Base-by-base conservation (phyloP, 37 sponge, comb jelly and placozoan species). In the Aplysina aerophoba region DNA sequence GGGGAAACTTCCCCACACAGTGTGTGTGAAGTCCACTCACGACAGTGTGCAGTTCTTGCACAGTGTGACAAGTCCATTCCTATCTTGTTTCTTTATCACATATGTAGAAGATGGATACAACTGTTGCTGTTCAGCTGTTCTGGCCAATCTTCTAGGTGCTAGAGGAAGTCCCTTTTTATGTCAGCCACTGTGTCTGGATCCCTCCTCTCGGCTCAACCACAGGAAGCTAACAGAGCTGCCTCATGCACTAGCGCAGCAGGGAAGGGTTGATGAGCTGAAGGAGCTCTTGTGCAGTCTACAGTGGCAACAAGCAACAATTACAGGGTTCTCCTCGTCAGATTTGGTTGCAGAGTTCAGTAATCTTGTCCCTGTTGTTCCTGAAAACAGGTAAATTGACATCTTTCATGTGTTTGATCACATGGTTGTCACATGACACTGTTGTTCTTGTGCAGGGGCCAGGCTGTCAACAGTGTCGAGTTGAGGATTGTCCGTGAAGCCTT, bases 171-270 rank as follows among this genome's bases (percentile, higher is more conserved):
- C 78, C 40, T 40, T 36, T 25, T 11, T 75, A 1, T 59, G 35
- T 16, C 89, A 94, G 68, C 92, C 78, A 55, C 44, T 88, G 60
- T 21, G 69, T 0, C 21, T 86, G 50, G 71, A 81, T 74, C 77
- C 30, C 6, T 72, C 85, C n/a, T 24, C 19, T 37, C 66, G 33
- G 20, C 57, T 67, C 27, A 94, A 94, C 37, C 33, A 36, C 60
- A 87, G 95, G 19, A 92, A 89, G 60, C 58, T 94, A 53, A 31
- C 22, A 6, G 92, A 92, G 79, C 86, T 94, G n/a, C 95, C 95
- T 17, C 40, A 85, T 71, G 65, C 59, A 20, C 83, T 94, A 28
- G 81, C 73, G 6, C 67, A 33, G 21, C 24, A 69, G 30, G 81
- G 72, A 20, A 80, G 84, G 53, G 20, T 77, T 50, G 39, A 74